A percentile compares a stretch with the other conserved stretches of the same genome.
Conservation (phyloP, 2,797 vertebrate species). For the Propithecus perrieri region DNA sequence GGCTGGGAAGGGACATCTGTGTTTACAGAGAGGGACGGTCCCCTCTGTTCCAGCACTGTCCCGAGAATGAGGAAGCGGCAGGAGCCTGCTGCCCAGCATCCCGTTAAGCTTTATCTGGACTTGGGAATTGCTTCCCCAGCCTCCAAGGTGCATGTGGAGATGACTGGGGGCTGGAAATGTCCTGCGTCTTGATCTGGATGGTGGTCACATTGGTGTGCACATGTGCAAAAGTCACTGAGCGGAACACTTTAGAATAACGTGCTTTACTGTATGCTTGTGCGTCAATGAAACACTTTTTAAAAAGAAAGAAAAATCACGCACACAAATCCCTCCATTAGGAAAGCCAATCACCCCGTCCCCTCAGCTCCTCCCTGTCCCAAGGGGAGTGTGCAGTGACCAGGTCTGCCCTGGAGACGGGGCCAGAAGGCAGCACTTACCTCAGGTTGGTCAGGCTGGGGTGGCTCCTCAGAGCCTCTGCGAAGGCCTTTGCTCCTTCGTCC, state of each 20-base stretch:
- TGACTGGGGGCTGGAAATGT: not conserved
- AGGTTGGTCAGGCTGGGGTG: conserved; percentile 91
- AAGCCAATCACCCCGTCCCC: not conserved
- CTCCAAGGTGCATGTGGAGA: not conserved
- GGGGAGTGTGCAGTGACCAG: rapidly evolving
- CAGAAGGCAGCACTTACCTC: conserved; percentile 85
- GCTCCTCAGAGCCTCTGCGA: conserved; percentile 92
- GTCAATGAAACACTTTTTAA: not conserved
- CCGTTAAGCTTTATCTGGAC: not conserved
- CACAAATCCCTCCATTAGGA: not conserved
- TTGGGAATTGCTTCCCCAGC: not conserved
- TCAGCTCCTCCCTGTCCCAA: not conserved
- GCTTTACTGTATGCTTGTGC: not conserved
- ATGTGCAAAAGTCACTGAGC: rapidly evolving
- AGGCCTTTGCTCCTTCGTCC: conserved; percentile 93
- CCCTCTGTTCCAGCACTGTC: not conserved
- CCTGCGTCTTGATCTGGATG: rapidly evolving
- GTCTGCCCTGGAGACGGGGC: rapidly evolving
- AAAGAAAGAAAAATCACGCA: not conserved
- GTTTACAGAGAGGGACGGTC: not conserved
- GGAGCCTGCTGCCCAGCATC: not conserved
- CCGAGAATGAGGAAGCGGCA: not conserved
- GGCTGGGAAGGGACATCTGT: not conserved
- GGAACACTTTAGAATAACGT: not conserved
- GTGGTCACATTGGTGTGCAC: not conserved